Percentiles rank a stretch among this genome's conserved stretches.
Conservation (phyloP, 1,140 invertebrate genomes). For the Leptinotarsa undecemlineata region DNA sequence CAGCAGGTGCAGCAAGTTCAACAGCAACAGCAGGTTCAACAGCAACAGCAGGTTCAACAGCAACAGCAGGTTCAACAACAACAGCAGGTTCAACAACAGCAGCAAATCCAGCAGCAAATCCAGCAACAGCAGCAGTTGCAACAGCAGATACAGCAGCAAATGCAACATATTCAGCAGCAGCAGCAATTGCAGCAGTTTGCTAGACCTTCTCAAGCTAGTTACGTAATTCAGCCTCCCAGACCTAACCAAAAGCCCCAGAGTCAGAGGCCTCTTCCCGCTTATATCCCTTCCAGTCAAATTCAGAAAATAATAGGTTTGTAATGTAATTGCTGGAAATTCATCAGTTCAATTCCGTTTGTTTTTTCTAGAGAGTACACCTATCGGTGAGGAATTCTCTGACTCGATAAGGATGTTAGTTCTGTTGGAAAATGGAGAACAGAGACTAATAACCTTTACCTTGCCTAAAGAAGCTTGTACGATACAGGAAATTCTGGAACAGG, state of each 20-base stretch:
- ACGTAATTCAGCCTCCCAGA: constrained; percentile 46
- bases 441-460: constrained; percentile 76
- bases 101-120: constrained; percentile 42
- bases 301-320: constrained; percentile 50
- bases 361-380: constrained; percentile 43
- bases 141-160: constrained; percentile 41
- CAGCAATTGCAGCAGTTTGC: constrained; percentile 38
- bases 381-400: constrained; percentile 50
- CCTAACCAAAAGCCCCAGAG: constrained; percentile 34
- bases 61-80: constrained; percentile 45
- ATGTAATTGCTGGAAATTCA: not conserved
- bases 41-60: constrained; percentile 42
- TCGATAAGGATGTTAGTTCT: constrained; percentile 75
- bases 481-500: constrained; percentile 77
- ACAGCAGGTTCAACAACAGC: constrained; percentile 30
- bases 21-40: constrained; percentile 39
- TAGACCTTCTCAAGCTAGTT: constrained; percentile 42
- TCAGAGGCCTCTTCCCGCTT: constrained; percentile 44
- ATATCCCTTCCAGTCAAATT: constrained; percentile 50
- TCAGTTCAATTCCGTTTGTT: constrained; percentile 8
- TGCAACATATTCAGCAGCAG: constrained; percentile 13
- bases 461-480: constrained; percentile 78
- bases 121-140: constrained; percentile 44
- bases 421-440: constrained; percentile 72
- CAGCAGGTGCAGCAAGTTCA: constrained; percentile 44